These are phyloP conservation scores for Pan paniscus DNA, from an alignment of 2,113 vertebrate genomes.

Conservation along the genomic window DNA sequence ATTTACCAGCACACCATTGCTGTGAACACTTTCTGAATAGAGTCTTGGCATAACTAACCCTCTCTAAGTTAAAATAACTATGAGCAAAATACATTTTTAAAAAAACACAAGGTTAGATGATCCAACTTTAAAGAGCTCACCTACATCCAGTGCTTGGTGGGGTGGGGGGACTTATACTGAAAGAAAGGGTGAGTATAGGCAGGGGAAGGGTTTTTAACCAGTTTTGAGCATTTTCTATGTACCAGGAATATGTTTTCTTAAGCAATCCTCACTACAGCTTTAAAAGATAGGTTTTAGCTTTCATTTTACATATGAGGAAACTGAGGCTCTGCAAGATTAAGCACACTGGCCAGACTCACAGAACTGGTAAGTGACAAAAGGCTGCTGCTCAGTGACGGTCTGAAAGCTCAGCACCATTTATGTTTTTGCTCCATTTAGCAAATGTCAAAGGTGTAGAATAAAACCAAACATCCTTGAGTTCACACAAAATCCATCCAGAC, in stretches of 20 bases:
- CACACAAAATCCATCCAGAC: background rate
- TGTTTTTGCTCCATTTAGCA: background rate
- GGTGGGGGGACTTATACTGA: background rate
- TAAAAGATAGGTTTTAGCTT: background rate
- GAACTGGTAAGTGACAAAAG: background rate
- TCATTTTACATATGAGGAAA: constrained; percentile 16
- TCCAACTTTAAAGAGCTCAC: background rate
- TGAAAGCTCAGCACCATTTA: background rate
- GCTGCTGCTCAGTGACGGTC: background rate
- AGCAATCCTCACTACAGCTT: background rate
- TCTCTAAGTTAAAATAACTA: background rate
- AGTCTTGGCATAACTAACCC: background rate
- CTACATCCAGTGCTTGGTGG: background rate
- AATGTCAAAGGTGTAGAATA: background rate
- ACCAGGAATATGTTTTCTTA: background rate
- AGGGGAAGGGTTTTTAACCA: accelerated
- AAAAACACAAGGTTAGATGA: background rate
- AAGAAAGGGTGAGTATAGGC: background rate
- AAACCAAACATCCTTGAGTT: background rate
- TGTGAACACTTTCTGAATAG: background rate
- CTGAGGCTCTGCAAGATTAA: background rate
- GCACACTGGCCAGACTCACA: background rate
- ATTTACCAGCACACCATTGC: background rate
- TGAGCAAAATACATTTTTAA: background rate
- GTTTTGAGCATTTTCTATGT: background rate